These are phyloP conservation scores for Nineta flava DNA, from an alignment of 2,888 invertebrate species.

Conservation along the genomic window DNA sequence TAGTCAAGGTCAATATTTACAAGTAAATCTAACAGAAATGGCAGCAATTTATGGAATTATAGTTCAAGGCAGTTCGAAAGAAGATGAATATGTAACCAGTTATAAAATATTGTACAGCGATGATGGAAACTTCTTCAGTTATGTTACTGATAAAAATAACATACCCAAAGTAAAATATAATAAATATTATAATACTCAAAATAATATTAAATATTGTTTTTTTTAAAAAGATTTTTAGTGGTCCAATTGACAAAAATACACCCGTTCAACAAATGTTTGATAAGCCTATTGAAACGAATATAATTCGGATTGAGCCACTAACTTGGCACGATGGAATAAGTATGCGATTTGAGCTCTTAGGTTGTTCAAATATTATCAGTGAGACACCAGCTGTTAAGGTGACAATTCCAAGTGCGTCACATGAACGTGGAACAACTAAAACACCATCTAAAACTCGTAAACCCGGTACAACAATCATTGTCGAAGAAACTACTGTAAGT, in stretches of 20 bases:
- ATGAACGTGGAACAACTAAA: too few species aligned
- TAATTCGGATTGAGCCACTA: slow-evolving; percentile 52
- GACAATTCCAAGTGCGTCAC: too few species aligned
- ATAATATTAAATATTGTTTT: too few species aligned
- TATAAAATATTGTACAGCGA: slow-evolving; percentile 56
- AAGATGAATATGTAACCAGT: slow-evolving; percentile 60
- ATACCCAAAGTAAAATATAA: slow-evolving; percentile 31
- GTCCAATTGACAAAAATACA: slow-evolving; percentile 43
- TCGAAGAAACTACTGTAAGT: slow-evolving; percentile 9
- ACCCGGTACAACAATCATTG: background rate
- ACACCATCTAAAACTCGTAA: too few species aligned
- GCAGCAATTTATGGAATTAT: slow-evolving; percentile 60
- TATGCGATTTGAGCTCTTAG: slow-evolving; percentile 56
- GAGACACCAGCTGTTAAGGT: background rate
- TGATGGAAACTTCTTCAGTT: slow-evolving; percentile 43
- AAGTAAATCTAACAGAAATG: slow-evolving; percentile 44
- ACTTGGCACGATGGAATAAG: slow-evolving; percentile 54
- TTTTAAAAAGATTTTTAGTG: slow-evolving; percentile 45
- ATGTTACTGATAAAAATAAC: slow-evolving; percentile 30
- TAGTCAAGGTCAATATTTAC: slow-evolving; percentile 50
- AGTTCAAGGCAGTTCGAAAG: slow-evolving; percentile 51
- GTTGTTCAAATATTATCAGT: slow-evolving; percentile 34
- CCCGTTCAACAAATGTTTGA: slow-evolving; percentile 47
- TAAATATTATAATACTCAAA: background rate
- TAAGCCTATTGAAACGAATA: slow-evolving; percentile 58